Evolutionary conservation across 2,113 vertebrate species (phyloP).

Genomic region (Grallaria varia): DNA sequence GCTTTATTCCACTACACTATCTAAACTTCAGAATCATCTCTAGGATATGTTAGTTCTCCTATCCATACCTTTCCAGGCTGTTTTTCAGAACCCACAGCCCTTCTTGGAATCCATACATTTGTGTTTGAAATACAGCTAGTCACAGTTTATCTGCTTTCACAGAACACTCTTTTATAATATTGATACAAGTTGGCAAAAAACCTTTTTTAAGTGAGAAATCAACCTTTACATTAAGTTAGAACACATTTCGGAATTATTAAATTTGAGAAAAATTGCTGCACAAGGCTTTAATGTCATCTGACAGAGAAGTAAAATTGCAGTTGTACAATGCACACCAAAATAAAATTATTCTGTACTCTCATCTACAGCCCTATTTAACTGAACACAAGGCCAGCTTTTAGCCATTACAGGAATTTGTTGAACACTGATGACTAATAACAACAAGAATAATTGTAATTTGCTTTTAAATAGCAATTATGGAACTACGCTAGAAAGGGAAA

Average conservation of each 20-base stretch:
- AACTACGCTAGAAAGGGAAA: background rate
- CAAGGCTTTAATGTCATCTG: background rate
- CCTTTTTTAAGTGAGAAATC: background rate
- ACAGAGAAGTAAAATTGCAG: background rate
- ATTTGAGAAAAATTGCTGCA: background rate
- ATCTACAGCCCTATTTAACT: background rate
- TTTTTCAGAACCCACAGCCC: background rate
- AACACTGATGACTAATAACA: background rate
- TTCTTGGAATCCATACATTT: background rate
- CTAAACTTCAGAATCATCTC: background rate
- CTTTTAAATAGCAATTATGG: background rate
- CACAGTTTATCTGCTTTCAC: background rate
- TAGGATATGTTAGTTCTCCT: background rate
- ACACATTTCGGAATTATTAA: background rate
- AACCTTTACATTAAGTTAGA: background rate
- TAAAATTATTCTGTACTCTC: background rate
- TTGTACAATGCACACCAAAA: background rate
- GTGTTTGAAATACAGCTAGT: background rate
- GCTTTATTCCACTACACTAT: background rate
- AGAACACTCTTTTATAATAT: background rate
- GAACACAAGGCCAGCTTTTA: background rate
- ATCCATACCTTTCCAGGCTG: background rate
- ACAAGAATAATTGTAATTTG: background rate
- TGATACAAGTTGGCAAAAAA: background rate
- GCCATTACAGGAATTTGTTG: background rate